Base-by-base conservation (phyloP, 1,140 invertebrate species). In the Cydia splendana region DNA sequence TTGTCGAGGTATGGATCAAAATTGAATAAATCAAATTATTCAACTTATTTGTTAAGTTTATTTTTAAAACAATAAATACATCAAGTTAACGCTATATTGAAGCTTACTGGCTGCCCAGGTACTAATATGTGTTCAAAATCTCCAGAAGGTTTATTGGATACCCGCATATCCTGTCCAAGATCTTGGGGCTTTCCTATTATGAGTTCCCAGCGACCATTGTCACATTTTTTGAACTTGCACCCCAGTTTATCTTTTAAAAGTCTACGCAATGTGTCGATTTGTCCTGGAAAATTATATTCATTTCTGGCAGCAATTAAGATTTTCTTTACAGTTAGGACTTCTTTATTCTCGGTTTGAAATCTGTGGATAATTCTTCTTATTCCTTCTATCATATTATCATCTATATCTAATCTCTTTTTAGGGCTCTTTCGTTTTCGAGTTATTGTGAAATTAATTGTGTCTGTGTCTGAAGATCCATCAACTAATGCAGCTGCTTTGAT, bases 381-480 rank as follows among this genome's bases (percentile, higher is more conserved):
- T 20, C 57, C 57, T 24, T 62, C 9, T 62, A 62, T 62, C 57
- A 62, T 62, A 24, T 0, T n/a, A 10, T 62, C 57, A 62, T 62
- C 57, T 62, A 62, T 62, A 24, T 62, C 57, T 62, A 62, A 62
- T 62, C 57, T 62, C 20, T 62, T 62, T n/a, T 62, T 62, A 4
- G 57, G 57, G 20, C 57, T 62, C 10, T 62, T 62, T 62, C 57
- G 24, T 62, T 62, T 62, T 62, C 57, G 18, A 24, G 20, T n/a
- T 62, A 4, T 24, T 62, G 57, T 10, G 20, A 62, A 62, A 24
- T 62, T 62, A 62, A 62, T 24, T 62, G 57, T 62, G 7, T 62
- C 57, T 24, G 57, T 24, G n/a, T 62, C 57, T 24, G 20, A 24
- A 24, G 57, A 24, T 62, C 57, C 57, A 62, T 62, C 57, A 62